phyloP scores from a whole-genome alignment of 2,797 vertebrate genomes.

The Enteromius paludinosus region DNA sequence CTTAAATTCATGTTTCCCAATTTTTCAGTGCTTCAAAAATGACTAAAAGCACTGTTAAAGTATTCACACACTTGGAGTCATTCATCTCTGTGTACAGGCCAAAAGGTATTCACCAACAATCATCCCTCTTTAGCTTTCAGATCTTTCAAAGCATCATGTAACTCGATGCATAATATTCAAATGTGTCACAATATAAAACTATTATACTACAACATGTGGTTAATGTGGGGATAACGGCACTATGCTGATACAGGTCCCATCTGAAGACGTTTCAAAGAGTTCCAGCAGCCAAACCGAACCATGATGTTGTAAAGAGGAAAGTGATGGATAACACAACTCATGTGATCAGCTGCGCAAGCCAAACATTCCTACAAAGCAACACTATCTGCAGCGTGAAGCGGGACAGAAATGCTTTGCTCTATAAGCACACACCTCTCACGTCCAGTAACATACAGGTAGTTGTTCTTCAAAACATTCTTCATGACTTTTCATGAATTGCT shows the following conservation, averaged over 20 bases:
- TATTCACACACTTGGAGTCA: background rate
- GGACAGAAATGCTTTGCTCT: slow-evolving; percentile 42
- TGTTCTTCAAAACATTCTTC: too few species aligned
- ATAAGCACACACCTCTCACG: slow-evolving; percentile 36
- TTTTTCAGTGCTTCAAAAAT: background rate
- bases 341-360: slow-evolving; percentile 43
- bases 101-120: background rate
- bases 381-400: slow-evolving; percentile 50
- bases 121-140: background rate
- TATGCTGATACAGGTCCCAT: background rate
- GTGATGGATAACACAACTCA: slow-evolving; percentile 45
- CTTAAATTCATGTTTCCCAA: background rate
- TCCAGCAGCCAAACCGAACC: slow-evolving; percentile 2
- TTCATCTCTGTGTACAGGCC: background rate
- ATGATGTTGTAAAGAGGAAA: slow-evolving; percentile 21
- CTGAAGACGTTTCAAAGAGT: background rate
- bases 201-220: background rate
- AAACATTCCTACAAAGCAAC: slow-evolving; percentile 49
- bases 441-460: background rate
- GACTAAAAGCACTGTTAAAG: background rate
- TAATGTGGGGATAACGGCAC: background rate
- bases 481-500: background rate
- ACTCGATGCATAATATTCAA: background rate
- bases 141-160: background rate
- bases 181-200: background rate